Base-by-base conservation (phyloP, 1,140 invertebrate genomes). In the Cotesia chilonis region DNA sequence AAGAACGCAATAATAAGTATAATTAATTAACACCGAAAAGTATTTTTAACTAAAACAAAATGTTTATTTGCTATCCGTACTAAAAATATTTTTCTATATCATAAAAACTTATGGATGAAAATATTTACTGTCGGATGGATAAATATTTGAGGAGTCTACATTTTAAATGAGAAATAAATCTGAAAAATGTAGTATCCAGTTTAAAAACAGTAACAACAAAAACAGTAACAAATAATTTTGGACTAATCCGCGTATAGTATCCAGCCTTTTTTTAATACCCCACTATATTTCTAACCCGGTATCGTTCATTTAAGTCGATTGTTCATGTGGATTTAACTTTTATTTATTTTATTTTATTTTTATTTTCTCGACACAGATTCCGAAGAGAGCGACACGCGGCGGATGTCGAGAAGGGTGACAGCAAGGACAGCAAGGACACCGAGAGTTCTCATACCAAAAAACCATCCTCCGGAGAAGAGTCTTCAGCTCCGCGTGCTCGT, bases 361-460 rank as follows among this genome's bases (percentile, higher is more conserved):
- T 47, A 47, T 47, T 47, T 47, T 68, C 66, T 68, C 63, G 74
- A 78, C 77, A 68, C 77, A 87, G 86, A 75, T 87, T 87, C 78
- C 83, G 86, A 61, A 78, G 84, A 64, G 84, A 86, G 70, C 80
- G 79, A 71, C 87, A 88, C 36, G 83, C 86, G 47, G 86, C 89
- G 37, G 91, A 92, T 82, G 87, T 91, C 0, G 91, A 92, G 80
- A 92, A 91, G 72, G 91, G 90, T 0, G 90, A 90, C 70, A 79
- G 78, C 74, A 88, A 90, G 81, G 81, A 87, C 63, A 75, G 82
- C 80, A 86, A 86, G 82, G 81, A 87, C 76, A 81, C 85, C 74
- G 82, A 83, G 63, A 81, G 77, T 28, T 82, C 81, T 38, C 87
- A 90, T 70, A 87, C 89, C 17, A 90, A 89, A 71, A 91, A 91